A percentile compares a stretch with the other conserved stretches of the same genome.
Conservation (phyloP, 2,797 vertebrate genomes). For the Darevskia nairensis region DNA sequence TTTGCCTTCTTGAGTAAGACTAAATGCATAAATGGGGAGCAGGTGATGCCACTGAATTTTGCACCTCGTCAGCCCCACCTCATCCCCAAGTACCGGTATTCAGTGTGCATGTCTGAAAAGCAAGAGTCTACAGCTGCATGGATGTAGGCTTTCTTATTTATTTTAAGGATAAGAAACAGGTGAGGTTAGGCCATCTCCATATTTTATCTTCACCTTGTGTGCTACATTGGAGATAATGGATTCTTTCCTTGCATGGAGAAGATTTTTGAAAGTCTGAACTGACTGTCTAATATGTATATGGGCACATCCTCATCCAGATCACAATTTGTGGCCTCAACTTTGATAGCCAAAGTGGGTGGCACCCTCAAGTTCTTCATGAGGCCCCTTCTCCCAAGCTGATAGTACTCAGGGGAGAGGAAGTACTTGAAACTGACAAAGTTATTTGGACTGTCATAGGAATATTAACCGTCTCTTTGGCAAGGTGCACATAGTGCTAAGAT, state of each 20-base stretch:
- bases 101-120: background rate
- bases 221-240: background rate
- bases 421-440: background rate
- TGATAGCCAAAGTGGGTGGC: background rate
- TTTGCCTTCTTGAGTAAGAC: background rate
- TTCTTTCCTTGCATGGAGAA: background rate
- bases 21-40: background rate
- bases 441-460: background rate
- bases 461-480: background rate
- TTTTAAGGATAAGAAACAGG: background rate
- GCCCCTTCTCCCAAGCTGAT: background rate
- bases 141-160: background rate
- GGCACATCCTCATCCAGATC: background rate
- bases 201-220: background rate
- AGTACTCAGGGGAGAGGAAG: background rate
- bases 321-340: background rate
- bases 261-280: background rate
- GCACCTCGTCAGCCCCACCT: no score
- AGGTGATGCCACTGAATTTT: no score
- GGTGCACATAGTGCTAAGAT: background rate
- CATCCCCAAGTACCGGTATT: background rate
- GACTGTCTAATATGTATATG: background rate
- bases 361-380: background rate
- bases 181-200: background rate
- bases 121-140: background rate